A percentile compares a stretch with the other conserved stretches of the same genome.
Evolutionary conservation across 92 coral and sea anemone genomes (phyloP).

Genomic region (Parazoanthus darwini): DNA sequence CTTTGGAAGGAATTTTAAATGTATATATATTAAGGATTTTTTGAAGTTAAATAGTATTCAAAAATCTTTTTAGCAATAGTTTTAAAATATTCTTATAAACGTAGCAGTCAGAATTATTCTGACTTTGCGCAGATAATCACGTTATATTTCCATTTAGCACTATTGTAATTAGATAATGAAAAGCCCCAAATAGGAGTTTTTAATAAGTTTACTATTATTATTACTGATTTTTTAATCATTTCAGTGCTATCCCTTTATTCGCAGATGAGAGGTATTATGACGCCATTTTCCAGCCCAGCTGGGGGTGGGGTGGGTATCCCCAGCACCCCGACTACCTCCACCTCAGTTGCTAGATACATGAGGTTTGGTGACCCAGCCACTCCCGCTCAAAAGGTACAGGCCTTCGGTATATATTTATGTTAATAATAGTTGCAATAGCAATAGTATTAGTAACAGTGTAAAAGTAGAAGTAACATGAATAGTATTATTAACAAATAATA

Average conservation of each 20-base stretch:
- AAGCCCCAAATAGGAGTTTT: too few relatives aligned
- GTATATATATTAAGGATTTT: too few relatives aligned
- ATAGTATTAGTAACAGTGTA: not conserved
- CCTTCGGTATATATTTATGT: too few relatives aligned
- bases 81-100: not conserved
- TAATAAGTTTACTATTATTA: too few relatives aligned
- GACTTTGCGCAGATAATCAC: too few relatives aligned
- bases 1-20: too few relatives aligned
- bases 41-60: too few relatives aligned
- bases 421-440: not conserved
- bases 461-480: too few relatives aligned
- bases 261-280: constrained; percentile 32
- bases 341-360: constrained; percentile 26
- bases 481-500: too few relatives aligned
- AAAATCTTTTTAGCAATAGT: not conserved
- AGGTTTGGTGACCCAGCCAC: constrained; percentile 85
- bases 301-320: not conserved
- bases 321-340: not conserved
- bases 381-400: constrained; percentile 77
- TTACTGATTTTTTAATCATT: not conserved
- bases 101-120: too few relatives aligned
- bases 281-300: constrained; percentile 31
- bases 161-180: too few relatives aligned
- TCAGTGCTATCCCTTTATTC: not conserved
- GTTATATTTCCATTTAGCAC: too few relatives aligned